Conservation (phyloP, 2,797 vertebrate genomes). For the Rhabdomys pumilio region DNA sequence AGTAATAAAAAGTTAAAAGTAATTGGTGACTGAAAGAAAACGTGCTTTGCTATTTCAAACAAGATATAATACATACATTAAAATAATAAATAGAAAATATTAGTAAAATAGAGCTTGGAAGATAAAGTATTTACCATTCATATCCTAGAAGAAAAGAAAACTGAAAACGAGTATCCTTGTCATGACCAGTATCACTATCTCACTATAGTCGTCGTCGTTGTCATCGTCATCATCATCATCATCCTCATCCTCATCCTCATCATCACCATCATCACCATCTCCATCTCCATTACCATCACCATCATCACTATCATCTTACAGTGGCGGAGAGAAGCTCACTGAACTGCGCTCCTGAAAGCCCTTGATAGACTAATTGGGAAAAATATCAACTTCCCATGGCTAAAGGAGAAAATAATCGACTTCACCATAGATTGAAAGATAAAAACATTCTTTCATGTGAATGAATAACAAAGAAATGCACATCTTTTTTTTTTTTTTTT, state of each 20-base stretch:
- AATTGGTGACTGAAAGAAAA: background rate
- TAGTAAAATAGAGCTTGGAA: background rate
- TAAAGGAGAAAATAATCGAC: background rate
- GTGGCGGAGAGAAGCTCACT: too few relatives aligned
- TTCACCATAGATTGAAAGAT: background rate
- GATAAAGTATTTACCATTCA: background rate
- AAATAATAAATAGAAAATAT: background rate
- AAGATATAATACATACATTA: background rate
- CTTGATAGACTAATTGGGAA: background rate
- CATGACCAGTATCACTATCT: background rate
- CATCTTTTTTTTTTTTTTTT: accelerated
- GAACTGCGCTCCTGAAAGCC: background rate
- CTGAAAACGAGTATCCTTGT: background rate
- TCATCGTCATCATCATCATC: background rate
- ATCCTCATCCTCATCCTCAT: too few relatives aligned
- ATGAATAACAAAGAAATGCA: background rate
- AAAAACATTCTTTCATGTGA: background rate
- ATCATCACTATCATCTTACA: too few relatives aligned
- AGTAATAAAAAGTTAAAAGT: background rate
- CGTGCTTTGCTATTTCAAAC: background rate
- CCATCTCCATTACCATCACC: too few relatives aligned
- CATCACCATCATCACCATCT: background rate
- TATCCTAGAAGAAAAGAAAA: background rate
- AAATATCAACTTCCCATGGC: background rate
- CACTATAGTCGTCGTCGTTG: background rate